Conservation (phyloP, 2,888 invertebrate species). For the Mythimna loreyi region DNA sequence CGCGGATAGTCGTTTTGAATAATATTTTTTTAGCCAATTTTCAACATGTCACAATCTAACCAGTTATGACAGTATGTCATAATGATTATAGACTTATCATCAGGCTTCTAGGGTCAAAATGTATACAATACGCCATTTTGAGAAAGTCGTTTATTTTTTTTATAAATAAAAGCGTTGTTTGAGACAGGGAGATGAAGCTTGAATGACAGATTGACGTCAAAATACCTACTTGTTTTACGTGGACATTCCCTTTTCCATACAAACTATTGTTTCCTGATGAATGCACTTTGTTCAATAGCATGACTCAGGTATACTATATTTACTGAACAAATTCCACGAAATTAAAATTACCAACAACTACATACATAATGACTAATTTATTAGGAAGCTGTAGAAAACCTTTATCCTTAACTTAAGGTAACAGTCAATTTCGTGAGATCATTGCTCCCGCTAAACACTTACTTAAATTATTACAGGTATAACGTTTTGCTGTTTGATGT, state of each 20-base stretch:
- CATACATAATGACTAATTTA: not conserved
- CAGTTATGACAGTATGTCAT: not conserved
- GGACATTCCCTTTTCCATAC: not conserved
- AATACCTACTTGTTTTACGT: not conserved
- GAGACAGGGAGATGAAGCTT: not conserved
- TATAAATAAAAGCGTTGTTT: not conserved
- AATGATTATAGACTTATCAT: not conserved
- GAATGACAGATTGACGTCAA: not conserved
- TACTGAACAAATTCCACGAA: not conserved
- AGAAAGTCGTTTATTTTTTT: constrained; percentile 14
- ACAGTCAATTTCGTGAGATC: not conserved
- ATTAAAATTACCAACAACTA: not conserved
- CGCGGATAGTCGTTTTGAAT: not conserved
- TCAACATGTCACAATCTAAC: not conserved
- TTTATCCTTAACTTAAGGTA: not conserved
- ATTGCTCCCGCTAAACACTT: not conserved
- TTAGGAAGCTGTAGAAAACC: too few species aligned
- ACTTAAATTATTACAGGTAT: constrained; percentile 53
- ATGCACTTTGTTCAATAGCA: constrained; percentile 2
- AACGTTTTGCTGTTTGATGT: constrained; percentile 50
- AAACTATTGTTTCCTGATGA: not conserved
- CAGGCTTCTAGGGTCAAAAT: not conserved
- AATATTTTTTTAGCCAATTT: not conserved
- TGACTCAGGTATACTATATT: constrained; percentile 1
- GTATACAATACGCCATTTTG: not conserved